Evolutionary conservation across 1,140 invertebrate genomes (phyloP), one percentile per base, ranked within the genome.

Genomic region (Heliconius congener): DNA sequence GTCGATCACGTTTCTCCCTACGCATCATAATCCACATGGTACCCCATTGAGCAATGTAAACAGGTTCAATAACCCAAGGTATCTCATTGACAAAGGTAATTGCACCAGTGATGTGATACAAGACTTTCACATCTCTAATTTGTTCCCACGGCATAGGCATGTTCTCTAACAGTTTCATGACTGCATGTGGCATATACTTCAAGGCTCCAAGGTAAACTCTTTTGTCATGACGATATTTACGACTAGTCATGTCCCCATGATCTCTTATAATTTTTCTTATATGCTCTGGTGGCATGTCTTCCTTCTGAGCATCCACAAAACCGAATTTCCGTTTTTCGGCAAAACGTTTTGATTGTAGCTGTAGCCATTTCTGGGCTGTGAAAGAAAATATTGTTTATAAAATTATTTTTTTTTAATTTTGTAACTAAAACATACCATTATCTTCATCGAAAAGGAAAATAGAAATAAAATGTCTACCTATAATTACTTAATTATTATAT

Each of bases 1-100:
- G 96, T 91, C 99, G 97, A 96, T 99, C 99, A 82, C 99, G 95
- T 94, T 99, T 99, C 90, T 99, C 99, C 84, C 99, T 96, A 85
- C 99, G 95, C 99, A 99, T 99, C 98, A 99, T 99, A 83, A 99
- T 99, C 99, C 99, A 99, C 99, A 99, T 99, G 8, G 99, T 99
- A 72, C 98, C 99, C 99, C 99, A 99, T 94, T 99, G 99, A 18
- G 99, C 99, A 85, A 99, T 99, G 90, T 99, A 99, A 2, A 99
- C 97, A 5, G 99, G 99, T 91, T 99, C 99, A 89, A 99, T 98
- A 37, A 99, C 99, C 98, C 99, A 99, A 37, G 99, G 99, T 88
- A 99, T 99, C 96, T 99, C 99, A 96, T 99, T 99, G 11, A 99
- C 99, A 95, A 99, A 99, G 39, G 99, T 99, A 76, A 99, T 99